phyloP scores from a whole-genome alignment of 2,113 vertebrate genomes.

The Sialia sialis region DNA sequence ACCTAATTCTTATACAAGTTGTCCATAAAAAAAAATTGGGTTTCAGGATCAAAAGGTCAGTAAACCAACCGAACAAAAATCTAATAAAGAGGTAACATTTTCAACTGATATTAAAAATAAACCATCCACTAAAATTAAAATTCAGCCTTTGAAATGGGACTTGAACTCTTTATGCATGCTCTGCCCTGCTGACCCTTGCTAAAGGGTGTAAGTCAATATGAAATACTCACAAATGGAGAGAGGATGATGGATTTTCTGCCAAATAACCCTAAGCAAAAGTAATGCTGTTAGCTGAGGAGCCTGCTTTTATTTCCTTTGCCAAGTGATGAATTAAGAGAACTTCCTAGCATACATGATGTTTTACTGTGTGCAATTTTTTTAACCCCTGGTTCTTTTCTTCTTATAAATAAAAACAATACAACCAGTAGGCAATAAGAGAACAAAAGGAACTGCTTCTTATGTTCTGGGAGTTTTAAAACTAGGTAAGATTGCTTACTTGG shows the following conservation, averaged over 20 bases:
- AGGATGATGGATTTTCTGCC: slow-evolving; percentile 55
- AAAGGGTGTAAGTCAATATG: slow-evolving; percentile 12
- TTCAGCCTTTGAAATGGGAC: slow-evolving; percentile 32
- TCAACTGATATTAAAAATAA: slow-evolving; percentile 31
- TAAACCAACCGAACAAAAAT: slow-evolving; percentile 4
- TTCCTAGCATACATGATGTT: background rate
- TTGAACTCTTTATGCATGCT: background rate
- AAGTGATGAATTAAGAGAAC: slow-evolving; percentile 17
- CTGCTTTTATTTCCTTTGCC: slow-evolving; percentile 28
- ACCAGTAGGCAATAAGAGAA: background rate
- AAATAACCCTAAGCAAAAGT: slow-evolving; percentile 41
- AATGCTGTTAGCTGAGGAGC: background rate
- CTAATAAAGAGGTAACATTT: slow-evolving; percentile 13
- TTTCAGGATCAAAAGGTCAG: background rate
- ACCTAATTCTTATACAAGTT: background rate
- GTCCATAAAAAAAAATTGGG: background rate
- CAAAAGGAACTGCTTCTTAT: background rate
- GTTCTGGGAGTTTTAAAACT: background rate
- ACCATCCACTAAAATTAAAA: slow-evolving; percentile 29
- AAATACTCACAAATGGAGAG: slow-evolving; percentile 18
- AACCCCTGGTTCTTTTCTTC: background rate
- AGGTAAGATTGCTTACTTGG: background rate
- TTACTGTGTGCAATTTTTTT: background rate
- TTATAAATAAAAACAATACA: background rate
- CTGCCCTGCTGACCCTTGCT: slow-evolving; percentile 33